Base-by-base conservation (phyloP, 2,113 vertebrate genomes). In the Heterocephalus glaber region DNA sequence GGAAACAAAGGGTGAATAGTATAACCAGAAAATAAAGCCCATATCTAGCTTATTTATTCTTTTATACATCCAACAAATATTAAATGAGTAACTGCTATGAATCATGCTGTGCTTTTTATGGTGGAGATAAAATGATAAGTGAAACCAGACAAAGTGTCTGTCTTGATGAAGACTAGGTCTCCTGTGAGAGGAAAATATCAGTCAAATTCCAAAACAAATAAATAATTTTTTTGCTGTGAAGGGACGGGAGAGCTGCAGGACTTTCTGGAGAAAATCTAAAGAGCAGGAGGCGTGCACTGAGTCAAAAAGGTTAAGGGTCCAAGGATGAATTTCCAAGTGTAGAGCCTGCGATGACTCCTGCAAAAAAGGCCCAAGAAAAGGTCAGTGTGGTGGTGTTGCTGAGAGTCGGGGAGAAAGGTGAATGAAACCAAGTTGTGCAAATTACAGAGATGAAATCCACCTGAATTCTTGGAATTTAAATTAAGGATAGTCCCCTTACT, bases 341-440 rank as follows among this genome's bases (percentile, higher is more conserved):
- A 60, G 14, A 26, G 3, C 3, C 4, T 65, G 9, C 7, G n/a
- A 9, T 10, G 26, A 22, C 11, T 14, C 4, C 9, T 52, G 14
- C 11, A 24, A 2, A 2, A 54, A 3, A 0, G 5, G 20, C 6
- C 38, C 61, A 41, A 76, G 19, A 28, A 38, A 35, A 66, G 22
- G 9, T 0, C 30, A 13, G 0, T 3, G n/a, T 33, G 41, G 16
- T 1, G 3, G 2, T 26, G 30, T 11, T 1, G 6, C 33, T 24
- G 24, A 22, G 33, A 92, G 9, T 6, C 38, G 5, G 14, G 30
- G 35, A 41, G 80, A 80, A 33, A 17, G 19, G 4, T 17, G 9
- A 4, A 52, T 28, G 47, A 56, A 49, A 24, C n/a, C 84, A 26
- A 41, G 41, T 2, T 35, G 1, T 16, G 1, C 38, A 79, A 26